These are phyloP conservation scores for Eurytoma adleriae DNA, from an alignment of 2,888 invertebrate species.

Conservation along the genomic window DNA sequence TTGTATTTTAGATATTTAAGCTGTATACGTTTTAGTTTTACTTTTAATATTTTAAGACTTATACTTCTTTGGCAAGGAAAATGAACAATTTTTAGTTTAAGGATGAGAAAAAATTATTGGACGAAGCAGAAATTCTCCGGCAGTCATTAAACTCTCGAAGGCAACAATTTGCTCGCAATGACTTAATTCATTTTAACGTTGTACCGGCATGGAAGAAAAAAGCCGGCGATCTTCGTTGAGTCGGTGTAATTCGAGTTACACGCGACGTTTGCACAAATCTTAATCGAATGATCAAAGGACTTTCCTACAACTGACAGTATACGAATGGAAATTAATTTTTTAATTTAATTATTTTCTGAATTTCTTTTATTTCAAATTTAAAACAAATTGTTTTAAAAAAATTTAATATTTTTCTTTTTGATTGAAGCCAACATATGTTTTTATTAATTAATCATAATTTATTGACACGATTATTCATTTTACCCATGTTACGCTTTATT, in stretches of 20 bases:
- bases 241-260: conserved; percentile 45
- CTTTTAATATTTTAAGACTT: background rate
- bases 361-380: too few species aligned
- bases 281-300: too few species aligned
- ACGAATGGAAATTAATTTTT: too few species aligned
- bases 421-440: background rate
- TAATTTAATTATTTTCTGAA: too few species aligned
- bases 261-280: conserved; percentile 21
- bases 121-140: too few species aligned
- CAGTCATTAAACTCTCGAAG: conserved; percentile 27
- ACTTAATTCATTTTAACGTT: conserved; percentile 17
- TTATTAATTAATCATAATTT: background rate
- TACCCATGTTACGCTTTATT: too few species aligned
- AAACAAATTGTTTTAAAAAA: too few species aligned
- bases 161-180: conserved; percentile 24
- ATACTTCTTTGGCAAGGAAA: background rate
- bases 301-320: too few species aligned
- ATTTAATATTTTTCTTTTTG: background rate
- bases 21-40: too few species aligned
- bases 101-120: too few species aligned
- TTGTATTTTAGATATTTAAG: too few species aligned
- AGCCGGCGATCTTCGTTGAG: conserved; percentile 42
- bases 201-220: background rate
- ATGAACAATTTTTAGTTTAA: background rate
- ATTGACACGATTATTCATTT: background rate